phyloP scores from a whole-genome alignment of 2,888 invertebrate genomes.

The Creontiades dilutus region DNA sequence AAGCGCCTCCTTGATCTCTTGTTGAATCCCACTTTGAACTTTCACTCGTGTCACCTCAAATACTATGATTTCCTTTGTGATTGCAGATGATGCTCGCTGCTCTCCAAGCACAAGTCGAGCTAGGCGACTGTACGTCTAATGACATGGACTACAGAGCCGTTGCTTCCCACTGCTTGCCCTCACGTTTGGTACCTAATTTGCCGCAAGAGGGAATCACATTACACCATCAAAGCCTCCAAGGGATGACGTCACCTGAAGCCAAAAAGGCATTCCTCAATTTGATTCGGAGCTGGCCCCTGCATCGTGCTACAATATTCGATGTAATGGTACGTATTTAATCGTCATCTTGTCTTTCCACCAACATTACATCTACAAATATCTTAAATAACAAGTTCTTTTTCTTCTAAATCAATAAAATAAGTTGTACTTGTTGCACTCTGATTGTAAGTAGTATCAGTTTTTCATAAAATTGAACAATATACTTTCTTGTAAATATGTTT shows the following conservation, averaged over 20 bases:
- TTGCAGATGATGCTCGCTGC: conserved; percentile 94
- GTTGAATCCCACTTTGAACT: too few relatives aligned
- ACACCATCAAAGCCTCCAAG: conserved; percentile 93
- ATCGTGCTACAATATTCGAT: conserved; percentile 95
- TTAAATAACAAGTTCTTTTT: too few relatives aligned
- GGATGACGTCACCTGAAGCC: conserved; percentile 91
- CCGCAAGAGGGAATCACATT: conserved; percentile 91
- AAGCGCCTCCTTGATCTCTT: too few relatives aligned
- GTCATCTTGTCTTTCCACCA: not conserved
- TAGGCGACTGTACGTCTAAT: conserved; percentile 88
- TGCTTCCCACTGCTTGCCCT: conserved; percentile 90
- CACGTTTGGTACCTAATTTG: conserved; percentile 87
- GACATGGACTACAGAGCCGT: conserved; percentile 84
- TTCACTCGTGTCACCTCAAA: too few relatives aligned
- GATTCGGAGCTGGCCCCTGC: conserved; percentile 95
- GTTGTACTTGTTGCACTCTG: too few relatives aligned
- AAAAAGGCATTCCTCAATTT: conserved; percentile 95
- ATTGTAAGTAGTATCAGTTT: too few relatives aligned
- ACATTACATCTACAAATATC: not conserved
- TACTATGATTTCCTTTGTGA: too few relatives aligned
- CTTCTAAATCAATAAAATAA: too few relatives aligned
- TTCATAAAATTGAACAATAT: too few relatives aligned
- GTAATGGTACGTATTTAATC: conserved; percentile 85
- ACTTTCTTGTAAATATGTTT: too few relatives aligned
- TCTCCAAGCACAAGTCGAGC: conserved; percentile 94